Base-by-base conservation (phyloP, 1,140 invertebrate species). In the Zaprionus tsacasi region DNA sequence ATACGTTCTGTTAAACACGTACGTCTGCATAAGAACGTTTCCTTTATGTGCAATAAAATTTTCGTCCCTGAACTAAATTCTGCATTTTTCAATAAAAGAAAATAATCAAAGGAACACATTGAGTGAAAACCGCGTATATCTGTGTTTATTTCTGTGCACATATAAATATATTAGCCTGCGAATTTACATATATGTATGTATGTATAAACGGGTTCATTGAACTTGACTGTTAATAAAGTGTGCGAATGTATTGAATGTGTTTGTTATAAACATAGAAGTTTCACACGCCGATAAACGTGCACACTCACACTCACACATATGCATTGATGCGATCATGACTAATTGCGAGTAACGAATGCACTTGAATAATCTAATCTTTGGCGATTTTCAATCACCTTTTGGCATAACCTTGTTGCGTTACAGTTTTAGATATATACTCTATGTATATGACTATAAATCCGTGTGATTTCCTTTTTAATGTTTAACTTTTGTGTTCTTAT, bases 261-360 rank as follows among this genome's bases (percentile, higher is more conserved):
- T 17, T 50, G 17, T 25, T 21, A 50, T 50, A 50, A 48, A 48
- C 45, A 48, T 48, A 48, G 45, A 48, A 50, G 15, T 50, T 21
- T 17, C 11, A 50, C 17, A 17, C 21, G 15, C 15, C 45, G 45
- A 50, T 50, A 12, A n/a, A 43, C n/a, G 15, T 45, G 15, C 40
- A 43, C 6, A n/a, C 38, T 2, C 13, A 43, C 40, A 15, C 40
- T 13, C 11, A 38, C 36, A 38, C 11, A 38, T 12, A 38, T 12
- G 11, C 36, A 35, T 3, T 15, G 40, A 8, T 45, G 17, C 4
- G 45, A 25, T 50, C 10, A 50, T 50, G 45, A 50, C 17, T 50
- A 50, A 50, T 50, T 25, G 15, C n/a, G n/a, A n/a, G n/a, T 1
- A 21, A 15, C n/a, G n/a, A 21, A 3, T 45, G 45, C 15, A 48